Percentiles rank a stretch among this genome's conserved stretches.
These are phyloP conservation scores for Germaria angustata DNA, from an alignment of 2,888 invertebrate species.

Conservation along the genomic window DNA sequence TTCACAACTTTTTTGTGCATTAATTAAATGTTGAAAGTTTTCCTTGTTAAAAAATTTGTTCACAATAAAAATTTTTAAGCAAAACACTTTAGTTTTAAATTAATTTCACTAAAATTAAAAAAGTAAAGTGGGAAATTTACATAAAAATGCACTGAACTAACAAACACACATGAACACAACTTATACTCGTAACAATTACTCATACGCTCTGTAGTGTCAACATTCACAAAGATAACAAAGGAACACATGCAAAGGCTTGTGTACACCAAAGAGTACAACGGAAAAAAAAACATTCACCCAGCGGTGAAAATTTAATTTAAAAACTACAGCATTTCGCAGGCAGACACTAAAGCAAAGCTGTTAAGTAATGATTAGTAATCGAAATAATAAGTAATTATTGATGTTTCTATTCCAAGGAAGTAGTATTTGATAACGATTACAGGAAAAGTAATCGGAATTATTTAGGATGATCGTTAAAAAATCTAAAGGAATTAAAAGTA, in stretches of 20 bases:
- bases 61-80: background rate
- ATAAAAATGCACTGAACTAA: constrained; percentile 19
- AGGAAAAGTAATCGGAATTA: too few species aligned
- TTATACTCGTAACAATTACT: constrained; percentile 28
- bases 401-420: too few species aligned
- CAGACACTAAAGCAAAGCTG: too few species aligned
- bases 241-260: background rate
- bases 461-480: too few species aligned
- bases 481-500: too few species aligned
- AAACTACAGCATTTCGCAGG: too few species aligned
- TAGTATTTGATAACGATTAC: too few species aligned
- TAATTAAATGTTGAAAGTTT: background rate
- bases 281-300: too few species aligned
- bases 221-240: constrained; percentile 35
- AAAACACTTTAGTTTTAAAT: constrained; percentile 11
- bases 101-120: constrained; percentile 33
- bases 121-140: constrained; percentile 13
- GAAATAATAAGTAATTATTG: too few species aligned
- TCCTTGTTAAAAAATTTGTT: constrained; percentile 1
- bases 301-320: too few species aligned
- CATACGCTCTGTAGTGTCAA: constrained; percentile 58
- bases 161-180: background rate
- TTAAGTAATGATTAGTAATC: too few species aligned
- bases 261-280: too few species aligned
- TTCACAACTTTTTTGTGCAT: background rate